Evolutionary conservation across 2,113 vertebrate species (phyloP), one percentile per base, ranked within the genome.

Genomic region (Rhinolophus ferrumequinum): DNA sequence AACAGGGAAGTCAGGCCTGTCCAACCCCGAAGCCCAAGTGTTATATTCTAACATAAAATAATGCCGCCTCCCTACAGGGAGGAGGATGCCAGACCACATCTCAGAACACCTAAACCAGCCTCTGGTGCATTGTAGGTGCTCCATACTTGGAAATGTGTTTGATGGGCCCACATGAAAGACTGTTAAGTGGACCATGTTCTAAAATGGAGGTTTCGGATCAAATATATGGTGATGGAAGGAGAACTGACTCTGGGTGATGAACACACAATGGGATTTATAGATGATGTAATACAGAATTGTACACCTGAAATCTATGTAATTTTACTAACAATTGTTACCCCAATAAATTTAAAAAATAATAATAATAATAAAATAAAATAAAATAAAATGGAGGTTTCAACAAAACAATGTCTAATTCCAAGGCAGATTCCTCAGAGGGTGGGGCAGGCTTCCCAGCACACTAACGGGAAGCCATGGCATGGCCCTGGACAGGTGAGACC

Each of bases 61-160:
- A 26, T n/a, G 15, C n/a, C 21, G 11, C 9, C 28, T 67, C 66
- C n/a, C 50, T 72, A 22, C 11, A 9, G 35, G 52, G 35, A 41
- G 35, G 54, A 22, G 58, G 14, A 12, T 16, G 1, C 12, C 19
- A 50, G 80, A 19, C 35, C 9, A 8, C 16, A 70, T 2, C 24
- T 18, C 38, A 62, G 88, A 41, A 88, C 28, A 5, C 85, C 30
- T 2, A 15, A 44, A 7, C 76, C 41, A 16, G 69, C 3, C 11
- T 3, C n/a, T 24, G 26, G 22, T 26, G 28, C 0, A 0, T 0
- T 2, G 1, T 1, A 44, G 73, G 66, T 10, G 60, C 18, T 52
- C 75, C 13, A 8, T n/a, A 21, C 24, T 30, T 9, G 14, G 47
- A 30, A 52, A 58, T n/a, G 3, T 8, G 11, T 50, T 38, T 54